A percentile compares a stretch with the other conserved stretches of the same genome.
Conservation (phyloP, 2,113 vertebrate genomes). For the Crotalus horridus region DNA sequence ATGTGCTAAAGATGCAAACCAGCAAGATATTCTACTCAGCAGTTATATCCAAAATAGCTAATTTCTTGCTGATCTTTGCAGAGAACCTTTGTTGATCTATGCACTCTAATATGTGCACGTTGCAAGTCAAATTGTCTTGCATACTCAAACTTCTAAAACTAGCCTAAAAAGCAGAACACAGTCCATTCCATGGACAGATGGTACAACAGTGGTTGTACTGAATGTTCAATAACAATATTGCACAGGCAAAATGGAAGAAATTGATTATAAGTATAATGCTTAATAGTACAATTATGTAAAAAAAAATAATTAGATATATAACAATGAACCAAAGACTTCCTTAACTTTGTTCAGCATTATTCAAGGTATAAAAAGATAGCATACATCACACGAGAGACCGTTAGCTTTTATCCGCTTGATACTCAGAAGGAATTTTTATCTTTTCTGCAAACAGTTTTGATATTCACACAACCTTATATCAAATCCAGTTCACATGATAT, state of each 20-base stretch:
- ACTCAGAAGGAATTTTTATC: neutral
- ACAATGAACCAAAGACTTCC: neutral
- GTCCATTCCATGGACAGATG: neutral
- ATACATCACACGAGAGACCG: neutral
- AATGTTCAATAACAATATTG: neutral
- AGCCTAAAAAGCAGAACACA: neutral
- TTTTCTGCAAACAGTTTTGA: neutral
- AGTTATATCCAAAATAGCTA: neutral
- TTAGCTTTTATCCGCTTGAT: neutral
- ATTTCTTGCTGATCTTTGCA: neutral
- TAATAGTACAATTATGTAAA: neutral
- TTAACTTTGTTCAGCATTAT: neutral
- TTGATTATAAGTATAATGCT: neutral
- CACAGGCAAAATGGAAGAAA: neutral
- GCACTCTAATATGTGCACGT: neutral
- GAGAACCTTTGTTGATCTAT: neutral
- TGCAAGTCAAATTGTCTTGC: neutral
- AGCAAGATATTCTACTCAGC: neutral
- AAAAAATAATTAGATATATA: neutral
- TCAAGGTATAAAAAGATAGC: neutral
- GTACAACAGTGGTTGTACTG: neutral
- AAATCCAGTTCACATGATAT: neutral
- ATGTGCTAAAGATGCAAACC: neutral
- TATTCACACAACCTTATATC: neutral
- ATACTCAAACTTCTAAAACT: neutral